Conservation (phyloP, 92 coral and sea anemone species). For the Umimayanthus kanabou region DNA sequence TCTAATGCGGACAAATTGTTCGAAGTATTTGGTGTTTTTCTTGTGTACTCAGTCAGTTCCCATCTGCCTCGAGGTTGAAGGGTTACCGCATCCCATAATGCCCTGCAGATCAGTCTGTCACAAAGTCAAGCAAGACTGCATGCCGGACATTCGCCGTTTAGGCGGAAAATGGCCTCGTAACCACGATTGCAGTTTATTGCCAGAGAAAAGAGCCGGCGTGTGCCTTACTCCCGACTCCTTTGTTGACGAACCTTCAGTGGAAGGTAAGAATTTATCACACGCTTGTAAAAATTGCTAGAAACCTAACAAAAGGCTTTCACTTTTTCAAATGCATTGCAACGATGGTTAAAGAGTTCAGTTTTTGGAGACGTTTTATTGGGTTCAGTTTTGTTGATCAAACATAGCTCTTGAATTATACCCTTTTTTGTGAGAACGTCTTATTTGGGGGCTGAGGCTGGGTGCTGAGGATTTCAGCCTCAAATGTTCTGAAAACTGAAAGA, state of each 20-base stretch:
- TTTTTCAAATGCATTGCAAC: too few species aligned
- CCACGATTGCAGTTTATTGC: slow-evolving; percentile 68
- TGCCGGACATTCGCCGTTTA: slow-evolving; percentile 47
- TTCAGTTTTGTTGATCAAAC: too few species aligned
- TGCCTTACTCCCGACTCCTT: slow-evolving; percentile 74
- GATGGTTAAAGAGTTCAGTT: too few species aligned
- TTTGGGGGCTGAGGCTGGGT: too few species aligned
- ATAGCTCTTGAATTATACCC: too few species aligned
- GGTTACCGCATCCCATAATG: slow-evolving; percentile 55
- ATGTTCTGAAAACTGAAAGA: too few species aligned
- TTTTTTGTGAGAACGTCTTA: too few species aligned
- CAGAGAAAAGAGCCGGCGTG: slow-evolving; percentile 67
- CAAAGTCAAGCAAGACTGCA: slow-evolving; percentile 72
- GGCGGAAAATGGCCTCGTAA: slow-evolving; percentile 61
- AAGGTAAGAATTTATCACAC: slow-evolving; percentile 3
- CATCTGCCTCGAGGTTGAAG: slow-evolving; percentile 57
- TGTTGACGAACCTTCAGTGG: slow-evolving; percentile 37
- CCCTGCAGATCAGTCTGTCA: slow-evolving; percentile 86
- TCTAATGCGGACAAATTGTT: slow-evolving; percentile 73
- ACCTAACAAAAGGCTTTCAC: too few species aligned
- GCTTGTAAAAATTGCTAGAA: not conserved
- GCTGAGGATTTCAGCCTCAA: too few species aligned
- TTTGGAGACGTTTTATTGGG: too few species aligned
- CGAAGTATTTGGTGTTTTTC: slow-evolving; percentile 70
- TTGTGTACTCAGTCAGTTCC: slow-evolving; percentile 81